A percentile compares a stretch with the other conserved stretches of the same genome.
Conservation (phyloP, 2,888 invertebrate species). For the Coenonympha glycerion region DNA sequence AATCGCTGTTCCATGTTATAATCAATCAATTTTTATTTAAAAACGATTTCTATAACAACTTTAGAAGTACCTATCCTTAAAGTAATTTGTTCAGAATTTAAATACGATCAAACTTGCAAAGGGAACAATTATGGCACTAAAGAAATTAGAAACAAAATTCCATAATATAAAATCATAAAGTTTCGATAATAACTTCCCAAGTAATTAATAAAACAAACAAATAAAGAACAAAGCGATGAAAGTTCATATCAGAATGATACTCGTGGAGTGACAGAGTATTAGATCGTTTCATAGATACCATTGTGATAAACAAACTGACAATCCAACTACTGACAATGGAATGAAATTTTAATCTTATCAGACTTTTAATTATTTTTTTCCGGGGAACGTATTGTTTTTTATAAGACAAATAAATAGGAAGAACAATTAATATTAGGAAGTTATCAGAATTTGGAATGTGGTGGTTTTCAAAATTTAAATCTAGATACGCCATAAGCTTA, state of each 20-base stretch:
- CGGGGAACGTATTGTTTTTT: not conserved
- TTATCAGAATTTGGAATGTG: not conserved
- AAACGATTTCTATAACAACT: too few species aligned
- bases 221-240: not conserved
- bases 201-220: not conserved
- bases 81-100: too few species aligned
- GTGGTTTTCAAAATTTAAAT: not conserved
- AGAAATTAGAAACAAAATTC: too few species aligned
- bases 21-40: too few species aligned
- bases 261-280: too few species aligned
- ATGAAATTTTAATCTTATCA: not conserved
- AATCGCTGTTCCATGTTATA: too few species aligned
- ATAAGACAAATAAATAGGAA: not conserved
- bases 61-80: too few species aligned
- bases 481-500: too few species aligned
- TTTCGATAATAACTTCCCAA: not conserved
- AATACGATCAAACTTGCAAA: too few species aligned
- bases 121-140: too few species aligned
- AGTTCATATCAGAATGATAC: not conserved
- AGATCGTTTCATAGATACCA: not conserved
- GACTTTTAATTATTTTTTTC: not conserved
- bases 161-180: too few species aligned
- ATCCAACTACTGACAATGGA: not conserved
- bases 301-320: not conserved
- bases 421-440: not conserved